Conservation (phyloP, 2,113 vertebrate genomes). For the Ahaetulla prasina region DNA sequence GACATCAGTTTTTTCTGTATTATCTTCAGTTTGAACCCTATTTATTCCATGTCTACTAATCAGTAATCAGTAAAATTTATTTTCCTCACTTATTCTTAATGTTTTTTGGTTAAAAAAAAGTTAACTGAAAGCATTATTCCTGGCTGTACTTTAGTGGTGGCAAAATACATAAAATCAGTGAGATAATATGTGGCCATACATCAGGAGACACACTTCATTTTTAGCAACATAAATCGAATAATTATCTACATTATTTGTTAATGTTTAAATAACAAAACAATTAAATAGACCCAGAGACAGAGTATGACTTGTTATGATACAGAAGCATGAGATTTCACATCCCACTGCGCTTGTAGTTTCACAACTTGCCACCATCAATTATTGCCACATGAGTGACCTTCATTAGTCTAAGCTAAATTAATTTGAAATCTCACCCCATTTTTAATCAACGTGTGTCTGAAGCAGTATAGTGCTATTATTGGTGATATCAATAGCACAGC, state of each 20-base stretch:
- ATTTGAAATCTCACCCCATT: conserved; percentile 17
- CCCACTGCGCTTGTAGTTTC: conserved; percentile 38
- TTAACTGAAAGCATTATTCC: background rate
- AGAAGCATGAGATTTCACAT: conserved; percentile 16
- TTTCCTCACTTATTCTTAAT: background rate
- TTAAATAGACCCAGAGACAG: background rate
- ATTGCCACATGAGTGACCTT: conserved; percentile 18
- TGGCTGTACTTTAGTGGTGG: background rate
- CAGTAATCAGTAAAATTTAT: background rate
- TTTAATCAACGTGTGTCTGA: conserved; percentile 11
- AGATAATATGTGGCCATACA: background rate
- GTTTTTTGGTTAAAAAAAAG: background rate
- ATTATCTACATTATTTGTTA: background rate
- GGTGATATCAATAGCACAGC: conserved; percentile 31
- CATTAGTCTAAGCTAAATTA: conserved; percentile 35
- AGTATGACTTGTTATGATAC: background rate
- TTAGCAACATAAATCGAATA: background rate
- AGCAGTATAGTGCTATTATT: conserved; percentile 18
- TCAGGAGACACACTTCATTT: background rate
- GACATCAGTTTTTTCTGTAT: background rate
- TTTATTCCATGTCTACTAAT: background rate
- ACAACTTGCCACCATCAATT: background rate
- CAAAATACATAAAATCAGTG: background rate
- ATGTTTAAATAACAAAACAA: background rate
- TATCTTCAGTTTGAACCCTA: background rate